Percentiles rank a stretch among this genome's conserved stretches.
These are phyloP conservation scores for Myrmecophaga tridactyla DNA, from an alignment of 2,113 vertebrate species.

Conservation along the genomic window DNA sequence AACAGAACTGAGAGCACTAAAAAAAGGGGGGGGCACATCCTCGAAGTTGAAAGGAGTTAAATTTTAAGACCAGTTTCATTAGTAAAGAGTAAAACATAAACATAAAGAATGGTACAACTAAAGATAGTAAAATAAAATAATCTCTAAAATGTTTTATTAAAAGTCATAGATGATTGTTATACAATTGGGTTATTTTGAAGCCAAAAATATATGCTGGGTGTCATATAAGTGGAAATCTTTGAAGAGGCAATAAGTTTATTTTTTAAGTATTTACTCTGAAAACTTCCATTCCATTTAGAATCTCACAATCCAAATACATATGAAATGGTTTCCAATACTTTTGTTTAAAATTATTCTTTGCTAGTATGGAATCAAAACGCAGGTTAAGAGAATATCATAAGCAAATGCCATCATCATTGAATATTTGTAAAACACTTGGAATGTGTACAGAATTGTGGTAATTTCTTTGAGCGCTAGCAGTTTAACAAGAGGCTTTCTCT, in stretches of 20 bases:
- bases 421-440: slow-evolving; percentile 44
- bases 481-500: slow-evolving; percentile 36
- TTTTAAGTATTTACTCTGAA: not conserved
- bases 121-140: not conserved
- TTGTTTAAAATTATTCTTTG: not conserved
- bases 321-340: not conserved
- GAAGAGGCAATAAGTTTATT: not conserved
- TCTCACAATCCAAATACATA: not conserved
- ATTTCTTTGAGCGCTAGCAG: slow-evolving; percentile 30
- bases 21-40: not conserved
- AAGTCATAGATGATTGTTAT: not conserved
- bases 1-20: not conserved
- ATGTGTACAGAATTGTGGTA: not conserved
- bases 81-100: not conserved
- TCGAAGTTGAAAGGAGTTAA: slow-evolving; percentile 7
- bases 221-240: not conserved
- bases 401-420: not conserved
- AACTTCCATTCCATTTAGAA: not conserved
- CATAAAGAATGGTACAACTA: not conserved
- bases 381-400: not conserved
- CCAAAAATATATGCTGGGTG: not conserved
- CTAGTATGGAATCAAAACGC: not conserved
- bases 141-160: not conserved
- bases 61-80: not conserved
- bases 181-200: not conserved